Evolutionary conservation across 2,797 vertebrate genomes (phyloP).

Genomic region (Acropternis orthonyx): DNA sequence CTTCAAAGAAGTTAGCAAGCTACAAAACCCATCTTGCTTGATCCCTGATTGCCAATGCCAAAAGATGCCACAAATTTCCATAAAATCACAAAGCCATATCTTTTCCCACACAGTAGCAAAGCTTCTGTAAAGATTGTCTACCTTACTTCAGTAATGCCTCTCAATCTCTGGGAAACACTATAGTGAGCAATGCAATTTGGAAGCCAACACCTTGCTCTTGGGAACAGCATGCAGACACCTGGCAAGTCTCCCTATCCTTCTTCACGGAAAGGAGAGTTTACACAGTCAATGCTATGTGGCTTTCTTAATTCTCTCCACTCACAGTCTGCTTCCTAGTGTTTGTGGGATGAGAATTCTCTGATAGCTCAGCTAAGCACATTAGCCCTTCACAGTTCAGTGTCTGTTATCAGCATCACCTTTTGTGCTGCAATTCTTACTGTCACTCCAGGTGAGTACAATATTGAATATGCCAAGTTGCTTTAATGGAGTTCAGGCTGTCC

Average conservation of each 20-base stretch:
- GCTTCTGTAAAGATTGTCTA: slow-evolving; percentile 27
- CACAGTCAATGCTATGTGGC: not conserved
- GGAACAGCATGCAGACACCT: not conserved
- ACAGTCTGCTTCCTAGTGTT: not conserved
- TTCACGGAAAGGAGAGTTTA: slow-evolving; percentile 7
- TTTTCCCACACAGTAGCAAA: not conserved
- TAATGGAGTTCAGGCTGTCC: not conserved
- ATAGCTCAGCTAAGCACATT: not conserved
- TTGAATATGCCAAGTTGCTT: not conserved
- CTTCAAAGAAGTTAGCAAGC: slow-evolving; percentile 3
- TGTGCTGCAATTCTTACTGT: not conserved
- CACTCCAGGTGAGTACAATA: not conserved
- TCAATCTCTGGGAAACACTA: not conserved
- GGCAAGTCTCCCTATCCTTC: not conserved
- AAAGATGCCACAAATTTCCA: not conserved
- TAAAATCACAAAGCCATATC: not conserved
- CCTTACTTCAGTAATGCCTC: slow-evolving; percentile 6
- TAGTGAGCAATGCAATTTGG: not conserved
- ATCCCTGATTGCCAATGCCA: not conserved
- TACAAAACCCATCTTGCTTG: not conserved
- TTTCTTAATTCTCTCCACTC: not conserved
- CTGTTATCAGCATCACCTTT: not conserved
- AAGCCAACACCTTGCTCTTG: not conserved
- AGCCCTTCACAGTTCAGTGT: not conserved
- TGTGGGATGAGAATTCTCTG: not conserved